phyloP scores from a whole-genome alignment of 2,797 vertebrate genomes.

The Xerus rutilus region DNA sequence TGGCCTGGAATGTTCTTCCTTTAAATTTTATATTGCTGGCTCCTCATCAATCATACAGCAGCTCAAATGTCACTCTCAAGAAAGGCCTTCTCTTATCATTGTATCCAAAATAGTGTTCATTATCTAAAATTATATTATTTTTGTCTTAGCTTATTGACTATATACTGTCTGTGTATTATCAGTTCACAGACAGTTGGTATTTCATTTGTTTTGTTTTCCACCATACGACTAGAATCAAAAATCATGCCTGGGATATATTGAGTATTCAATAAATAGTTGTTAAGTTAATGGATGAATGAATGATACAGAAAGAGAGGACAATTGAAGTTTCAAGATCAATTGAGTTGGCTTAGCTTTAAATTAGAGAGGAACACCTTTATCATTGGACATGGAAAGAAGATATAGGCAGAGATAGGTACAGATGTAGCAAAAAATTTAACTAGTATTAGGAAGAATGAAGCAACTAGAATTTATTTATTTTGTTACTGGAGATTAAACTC shows the following conservation, averaged over 20 bases:
- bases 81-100: neutral
- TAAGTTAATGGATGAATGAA: slow-evolving; percentile 21
- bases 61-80: slow-evolving; percentile 48
- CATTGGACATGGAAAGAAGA: neutral
- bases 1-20: slow-evolving; percentile 13
- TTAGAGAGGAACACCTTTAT: neutral
- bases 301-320: neutral
- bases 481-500: too few species aligned
- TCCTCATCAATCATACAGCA: slow-evolving; percentile 3
- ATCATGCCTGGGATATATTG: neutral
- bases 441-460: neutral
- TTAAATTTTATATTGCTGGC: slow-evolving; percentile 39
- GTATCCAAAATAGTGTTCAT: slow-evolving; percentile 44
- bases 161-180: neutral
- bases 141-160: neutral
- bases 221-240: slow-evolving; percentile 26
- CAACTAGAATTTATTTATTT: neutral
- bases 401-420: neutral
- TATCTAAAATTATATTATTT: slow-evolving; percentile 30
- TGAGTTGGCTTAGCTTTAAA: neutral
- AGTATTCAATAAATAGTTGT: slow-evolving; percentile 33
- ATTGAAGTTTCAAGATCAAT: neutral
- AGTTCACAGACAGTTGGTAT: neutral
- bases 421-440: neutral
- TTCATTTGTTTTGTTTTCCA: neutral